phyloP scores from a whole-genome alignment of 2,888 invertebrate species.

The Ypsolopha sequella region DNA sequence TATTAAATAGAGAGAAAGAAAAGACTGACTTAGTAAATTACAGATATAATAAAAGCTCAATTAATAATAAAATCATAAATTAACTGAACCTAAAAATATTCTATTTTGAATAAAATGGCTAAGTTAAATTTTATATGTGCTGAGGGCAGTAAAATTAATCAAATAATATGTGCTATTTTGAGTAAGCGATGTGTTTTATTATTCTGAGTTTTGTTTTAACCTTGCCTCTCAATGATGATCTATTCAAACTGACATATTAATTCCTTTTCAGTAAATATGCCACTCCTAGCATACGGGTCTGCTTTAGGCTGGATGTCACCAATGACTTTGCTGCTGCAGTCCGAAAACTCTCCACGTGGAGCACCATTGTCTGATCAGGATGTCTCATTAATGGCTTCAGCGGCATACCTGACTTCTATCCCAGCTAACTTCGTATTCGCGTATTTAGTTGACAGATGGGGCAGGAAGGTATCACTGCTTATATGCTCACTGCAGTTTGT shows the following conservation, averaged over 20 bases:
- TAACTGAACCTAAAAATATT: too few species aligned
- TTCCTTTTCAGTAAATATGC: slow-evolving; percentile 24
- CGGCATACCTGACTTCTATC: slow-evolving; percentile 1
- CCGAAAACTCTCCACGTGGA: slow-evolving; percentile 16
- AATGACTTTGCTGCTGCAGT: slow-evolving; percentile 25
- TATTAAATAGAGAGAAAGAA: not conserved
- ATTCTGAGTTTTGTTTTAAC: not conserved
- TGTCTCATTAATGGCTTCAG: slow-evolving; percentile 8
- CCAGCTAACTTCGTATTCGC: slow-evolving; percentile 5
- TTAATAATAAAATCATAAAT: too few species aligned
- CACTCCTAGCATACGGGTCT: slow-evolving; percentile 26
- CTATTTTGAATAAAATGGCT: slow-evolving; percentile 3
- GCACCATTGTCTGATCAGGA: slow-evolving; percentile 15
- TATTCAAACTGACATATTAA: too few species aligned
- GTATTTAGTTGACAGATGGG: slow-evolving; percentile 3
- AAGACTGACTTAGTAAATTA: slow-evolving; percentile 4
- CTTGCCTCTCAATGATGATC: not conserved
- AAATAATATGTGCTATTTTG: slow-evolving; percentile 46
- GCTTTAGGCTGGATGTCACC: slow-evolving; percentile 34
- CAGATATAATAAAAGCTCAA: slow-evolving; percentile 11
- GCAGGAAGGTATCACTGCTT: slow-evolving; percentile 5
- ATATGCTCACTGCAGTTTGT: slow-evolving; percentile 4
- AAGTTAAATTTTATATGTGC: slow-evolving; percentile 1
- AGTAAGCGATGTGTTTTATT: slow-evolving; percentile 27
- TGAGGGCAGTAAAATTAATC: slow-evolving; percentile 16